These are phyloP conservation scores for Poeciliopsis turneri DNA, from an alignment of 2,797 vertebrate genomes.

Conservation along the genomic window DNA sequence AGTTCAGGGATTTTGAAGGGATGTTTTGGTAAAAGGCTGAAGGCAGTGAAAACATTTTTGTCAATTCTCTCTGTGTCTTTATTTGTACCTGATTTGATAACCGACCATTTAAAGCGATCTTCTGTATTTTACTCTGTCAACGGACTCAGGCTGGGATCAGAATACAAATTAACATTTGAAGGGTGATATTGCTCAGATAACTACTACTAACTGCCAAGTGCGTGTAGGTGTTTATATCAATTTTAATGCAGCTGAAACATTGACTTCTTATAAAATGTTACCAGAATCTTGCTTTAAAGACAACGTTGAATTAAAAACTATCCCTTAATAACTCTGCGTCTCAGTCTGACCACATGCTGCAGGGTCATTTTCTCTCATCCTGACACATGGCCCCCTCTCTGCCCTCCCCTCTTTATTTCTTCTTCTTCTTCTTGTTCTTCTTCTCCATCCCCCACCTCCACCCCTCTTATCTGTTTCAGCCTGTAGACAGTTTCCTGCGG, in stretches of 20 bases:
- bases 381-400: conserved; percentile 70
- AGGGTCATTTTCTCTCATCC: conserved; percentile 68
- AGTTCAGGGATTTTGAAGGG: background rate
- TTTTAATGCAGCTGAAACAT: background rate
- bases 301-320: background rate
- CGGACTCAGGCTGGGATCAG: background rate
- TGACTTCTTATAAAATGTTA: background rate
- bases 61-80: background rate
- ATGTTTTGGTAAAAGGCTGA: background rate
- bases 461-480: conserved; percentile 46
- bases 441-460: conserved; percentile 16
- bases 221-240: too few relatives aligned
- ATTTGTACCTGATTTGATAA: background rate
- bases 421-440: background rate
- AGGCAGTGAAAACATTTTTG: background rate
- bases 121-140: background rate
- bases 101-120: background rate
- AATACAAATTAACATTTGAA: background rate
- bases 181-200: background rate
- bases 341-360: conserved; percentile 72
- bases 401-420: conserved; percentile 33
- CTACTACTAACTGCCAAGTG: too few relatives aligned
- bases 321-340: conserved; percentile 32
- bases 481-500: conserved; percentile 72
- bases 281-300: background rate